Evolutionary conservation across 2,113 vertebrate species (phyloP).

Genomic region (Colius striatus): DNA sequence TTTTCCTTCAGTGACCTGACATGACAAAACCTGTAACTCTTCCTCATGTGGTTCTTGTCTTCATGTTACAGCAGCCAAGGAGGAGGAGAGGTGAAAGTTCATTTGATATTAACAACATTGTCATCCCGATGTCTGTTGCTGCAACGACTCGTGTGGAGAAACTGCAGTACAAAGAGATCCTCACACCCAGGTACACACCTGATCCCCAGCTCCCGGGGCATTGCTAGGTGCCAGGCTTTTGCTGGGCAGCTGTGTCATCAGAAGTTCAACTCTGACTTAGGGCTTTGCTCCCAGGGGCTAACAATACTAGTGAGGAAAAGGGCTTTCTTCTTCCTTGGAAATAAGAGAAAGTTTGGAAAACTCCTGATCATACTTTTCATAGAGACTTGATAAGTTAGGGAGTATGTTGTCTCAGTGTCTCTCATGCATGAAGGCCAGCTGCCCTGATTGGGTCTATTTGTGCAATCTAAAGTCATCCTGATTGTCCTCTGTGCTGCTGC

Average conservation of each 20-base stretch:
- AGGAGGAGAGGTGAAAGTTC: conserved; percentile 93
- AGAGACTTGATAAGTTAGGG: background rate
- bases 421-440: fast-evolving
- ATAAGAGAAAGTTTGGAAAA: background rate
- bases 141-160: conserved; percentile 97
- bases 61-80: conserved; percentile 82
- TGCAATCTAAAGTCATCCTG: background rate
- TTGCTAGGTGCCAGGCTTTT: background rate
- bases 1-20: fast-evolving
- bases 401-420: background rate
- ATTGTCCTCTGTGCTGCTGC: background rate
- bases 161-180: conserved; percentile 98
- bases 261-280: background rate
- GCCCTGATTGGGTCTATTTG: background rate
- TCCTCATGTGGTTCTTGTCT: background rate
- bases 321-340: background rate
- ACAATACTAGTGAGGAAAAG: background rate
- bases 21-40: fast-evolving
- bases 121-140: conserved; percentile 99
- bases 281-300: background rate
- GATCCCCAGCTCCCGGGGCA: fast-evolving
- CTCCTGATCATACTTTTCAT: fast-evolving
- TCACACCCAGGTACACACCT: conserved; percentile 90
- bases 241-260: background rate
- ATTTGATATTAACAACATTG: conserved; percentile 99